These are phyloP conservation scores for Hydroisotoma schaefferi DNA, from an alignment of 2,888 invertebrate genomes.

Conservation along the genomic window DNA sequence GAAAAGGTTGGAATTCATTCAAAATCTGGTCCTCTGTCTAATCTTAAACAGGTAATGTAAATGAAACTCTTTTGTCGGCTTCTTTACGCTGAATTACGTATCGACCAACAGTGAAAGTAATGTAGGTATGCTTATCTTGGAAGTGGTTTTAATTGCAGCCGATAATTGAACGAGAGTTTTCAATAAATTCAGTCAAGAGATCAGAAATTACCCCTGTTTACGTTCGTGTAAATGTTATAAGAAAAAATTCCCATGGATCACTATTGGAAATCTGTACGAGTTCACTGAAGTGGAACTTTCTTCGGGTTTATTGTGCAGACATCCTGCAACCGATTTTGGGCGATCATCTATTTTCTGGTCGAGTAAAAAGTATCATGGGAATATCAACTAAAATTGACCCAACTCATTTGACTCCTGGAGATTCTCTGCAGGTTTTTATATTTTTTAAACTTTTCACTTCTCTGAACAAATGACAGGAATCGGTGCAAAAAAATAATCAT, in stretches of 20 bases:
- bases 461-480: background rate
- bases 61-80: too few species aligned
- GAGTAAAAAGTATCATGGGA: conserved; percentile 51
- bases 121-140: background rate
- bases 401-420: conserved; percentile 48
- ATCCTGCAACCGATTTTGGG: conserved; percentile 53
- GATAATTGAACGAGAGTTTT: conserved; percentile 23
- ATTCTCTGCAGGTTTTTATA: conserved; percentile 43
- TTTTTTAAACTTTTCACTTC: background rate
- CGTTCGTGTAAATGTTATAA: conserved; percentile 8
- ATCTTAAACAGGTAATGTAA: conserved; percentile 20
- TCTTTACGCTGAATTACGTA: too few species aligned
- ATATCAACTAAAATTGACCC: conserved; percentile 51
- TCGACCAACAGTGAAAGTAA: too few species aligned
- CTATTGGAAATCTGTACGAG: conserved; percentile 51
- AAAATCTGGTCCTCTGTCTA: conserved; percentile 12
- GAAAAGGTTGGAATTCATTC: conserved; percentile 23
- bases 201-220: conserved; percentile 15
- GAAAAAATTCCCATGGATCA: conserved; percentile 3
- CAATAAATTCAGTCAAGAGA: conserved; percentile 26
- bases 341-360: conserved; percentile 52
- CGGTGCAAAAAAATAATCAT: background rate
- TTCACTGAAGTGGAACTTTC: conserved; percentile 50
- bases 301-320: conserved; percentile 52
- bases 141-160: conserved; percentile 21